Conservation (phyloP, 2,888 invertebrate species). For the Agrotis segetum region DNA sequence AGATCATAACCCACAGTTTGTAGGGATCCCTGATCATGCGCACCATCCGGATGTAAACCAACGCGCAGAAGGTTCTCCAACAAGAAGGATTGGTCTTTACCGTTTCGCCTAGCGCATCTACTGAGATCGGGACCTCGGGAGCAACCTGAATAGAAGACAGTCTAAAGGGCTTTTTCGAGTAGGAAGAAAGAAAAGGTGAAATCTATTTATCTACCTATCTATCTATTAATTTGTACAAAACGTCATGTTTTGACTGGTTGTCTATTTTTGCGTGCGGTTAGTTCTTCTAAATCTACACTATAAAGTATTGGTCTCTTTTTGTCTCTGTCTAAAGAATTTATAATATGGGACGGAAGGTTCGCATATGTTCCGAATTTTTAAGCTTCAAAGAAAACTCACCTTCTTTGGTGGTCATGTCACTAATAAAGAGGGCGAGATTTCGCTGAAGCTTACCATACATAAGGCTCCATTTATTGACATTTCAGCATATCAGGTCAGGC, state of each 20-base stretch:
- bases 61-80: conserved; percentile 92
- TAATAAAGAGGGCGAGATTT: too few relatives aligned
- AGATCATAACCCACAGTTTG: conserved; percentile 94
- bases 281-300: neutral
- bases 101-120: conserved; percentile 91
- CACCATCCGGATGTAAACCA: conserved; percentile 92
- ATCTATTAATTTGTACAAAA: neutral
- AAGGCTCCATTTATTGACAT: neutral
- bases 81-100: conserved; percentile 92
- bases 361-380: neutral
- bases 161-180: neutral
- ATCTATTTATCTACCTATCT: neutral
- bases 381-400: too few relatives aligned
- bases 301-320: neutral
- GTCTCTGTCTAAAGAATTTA: neutral
- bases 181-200: neutral
- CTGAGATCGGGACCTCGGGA: conserved; percentile 88
- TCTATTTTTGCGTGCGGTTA: neutral
- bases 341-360: neutral
- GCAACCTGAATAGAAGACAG: conserved; percentile 80
- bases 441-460: neutral
- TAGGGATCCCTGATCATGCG: conserved; percentile 93
- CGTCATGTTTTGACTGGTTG: neutral
- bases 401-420: too few relatives aligned
- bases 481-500: neutral